Evolutionary conservation across 1,140 invertebrate genomes (phyloP).

Genomic region (Drosophila takahashii): DNA sequence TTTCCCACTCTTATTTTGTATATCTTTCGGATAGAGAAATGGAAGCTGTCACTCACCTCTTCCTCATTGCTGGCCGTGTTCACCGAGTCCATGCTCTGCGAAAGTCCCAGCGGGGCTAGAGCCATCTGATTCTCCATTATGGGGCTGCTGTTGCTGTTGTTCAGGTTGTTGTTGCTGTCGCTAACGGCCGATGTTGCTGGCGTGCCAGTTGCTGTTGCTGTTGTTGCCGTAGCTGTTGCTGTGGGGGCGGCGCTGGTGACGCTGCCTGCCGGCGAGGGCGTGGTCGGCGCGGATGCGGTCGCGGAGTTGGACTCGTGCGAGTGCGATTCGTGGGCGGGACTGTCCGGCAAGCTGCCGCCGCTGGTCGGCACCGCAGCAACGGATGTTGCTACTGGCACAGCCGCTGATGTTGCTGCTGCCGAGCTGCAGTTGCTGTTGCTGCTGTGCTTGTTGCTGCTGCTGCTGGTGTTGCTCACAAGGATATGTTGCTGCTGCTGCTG

Average conservation of each 20-base stretch:
- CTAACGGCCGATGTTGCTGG: slow-evolving; percentile 57
- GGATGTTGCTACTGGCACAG: slow-evolving; percentile 41
- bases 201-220: slow-evolving; percentile 49
- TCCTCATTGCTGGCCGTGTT: slow-evolving; percentile 95
- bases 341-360: slow-evolving; percentile 64
- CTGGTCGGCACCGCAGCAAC: slow-evolving; percentile 57
- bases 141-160: slow-evolving; percentile 54
- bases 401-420: slow-evolving; percentile 35
- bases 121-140: slow-evolving; percentile 85
- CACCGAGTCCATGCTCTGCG: slow-evolving; percentile 96
- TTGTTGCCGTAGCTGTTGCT: slow-evolving; percentile 12
- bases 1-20: slow-evolving; percentile 1
- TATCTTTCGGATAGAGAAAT: slow-evolving; percentile 1
- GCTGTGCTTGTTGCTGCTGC: slow-evolving; percentile 46
- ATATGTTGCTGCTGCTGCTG: slow-evolving; percentile 62
- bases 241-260: slow-evolving; percentile 34
- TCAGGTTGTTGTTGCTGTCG: slow-evolving; percentile 61
- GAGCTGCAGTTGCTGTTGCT: slow-evolving; percentile 42
- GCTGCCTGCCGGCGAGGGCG: slow-evolving; percentile 76
- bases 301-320: slow-evolving; percentile 72
- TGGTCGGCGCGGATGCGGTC: slow-evolving; percentile 74
- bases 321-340: slow-evolving; percentile 72
- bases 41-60: slow-evolving; percentile 89
- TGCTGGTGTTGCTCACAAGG: slow-evolving; percentile 54
- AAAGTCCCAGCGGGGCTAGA: slow-evolving; percentile 85